Evolutionary conservation across 2,797 vertebrate species (phyloP), one percentile per base, ranked within the genome.

Genomic region (Eulemur mongoz): DNA sequence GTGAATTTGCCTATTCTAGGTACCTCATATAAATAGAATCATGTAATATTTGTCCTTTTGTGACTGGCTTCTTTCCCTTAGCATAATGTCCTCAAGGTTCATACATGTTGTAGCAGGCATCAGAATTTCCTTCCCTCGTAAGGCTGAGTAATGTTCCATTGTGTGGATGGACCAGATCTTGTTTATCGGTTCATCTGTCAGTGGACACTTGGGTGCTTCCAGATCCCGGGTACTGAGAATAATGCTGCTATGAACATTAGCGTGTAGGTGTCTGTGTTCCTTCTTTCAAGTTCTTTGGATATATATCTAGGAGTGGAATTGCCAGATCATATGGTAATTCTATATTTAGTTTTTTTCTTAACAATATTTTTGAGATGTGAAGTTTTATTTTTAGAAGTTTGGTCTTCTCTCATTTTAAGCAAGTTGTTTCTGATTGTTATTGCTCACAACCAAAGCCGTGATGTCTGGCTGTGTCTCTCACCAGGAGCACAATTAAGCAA

Each of bases 221-320:
- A 7, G 30, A 45, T 61, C 13, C 22, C 3, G 57, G 9, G 23
- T 4, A 0, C 57, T 2, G 0, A n/a, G 69, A 15, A 5, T 13
- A 27, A 1, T 7, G 8, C 17, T 20, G 17, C n/a, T 22, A 1
- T 2, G 43, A 25, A 6, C 89, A 27, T 1, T 18, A 25, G 7
- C 9, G 1, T 61, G 7, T 7, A 14, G 10, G 6, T 38, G 7
- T 5, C 61, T 1, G 12, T 18, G 10, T 30, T 69, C 18, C 32
- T 73, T 38, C 15, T 40, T n/a, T 83, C 35, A 15, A 4, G 13
- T 61, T 57, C 76, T n/a, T 9, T 23, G 35, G 30, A 5, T 25
- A 9, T 40, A 18, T 50, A 22, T 14, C 27, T 27, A 54, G 23
- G 75, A 22, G 23, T 35, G 11, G 30, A 76, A 78, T 59, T 93